Percentiles rank a stretch among this genome's conserved stretches.
These are phyloP conservation scores for Zygaena filipendulae DNA, from an alignment of 2,888 invertebrate genomes.

Conservation along the genomic window DNA sequence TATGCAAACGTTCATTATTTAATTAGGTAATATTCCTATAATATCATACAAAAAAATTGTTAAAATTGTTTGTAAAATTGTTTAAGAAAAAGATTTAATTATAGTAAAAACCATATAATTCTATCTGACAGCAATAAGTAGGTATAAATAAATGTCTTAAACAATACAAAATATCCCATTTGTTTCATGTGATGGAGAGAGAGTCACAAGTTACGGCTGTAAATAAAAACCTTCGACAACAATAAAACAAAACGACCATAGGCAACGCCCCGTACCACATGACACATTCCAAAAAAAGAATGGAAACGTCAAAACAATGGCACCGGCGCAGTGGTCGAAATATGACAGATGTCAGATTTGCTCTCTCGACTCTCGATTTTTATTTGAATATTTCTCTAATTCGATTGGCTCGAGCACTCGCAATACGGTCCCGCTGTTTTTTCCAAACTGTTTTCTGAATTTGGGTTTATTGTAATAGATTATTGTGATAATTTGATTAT, in stretches of 20 bases:
- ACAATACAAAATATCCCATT: no score
- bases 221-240: slow-evolving; percentile 35
- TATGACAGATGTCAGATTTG: slow-evolving; percentile 61
- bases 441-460: no score
- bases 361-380: slow-evolving; percentile 23
- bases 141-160: no score
- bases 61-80: no score
- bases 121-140: no score
- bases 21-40: no score
- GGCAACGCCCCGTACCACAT: slow-evolving; percentile 44
- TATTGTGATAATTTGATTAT: slow-evolving; percentile 47
- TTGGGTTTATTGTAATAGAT: no score
- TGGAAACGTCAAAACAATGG: slow-evolving; percentile 41
- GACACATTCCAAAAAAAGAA: slow-evolving; percentile 46
- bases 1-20: no score
- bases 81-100: no score
- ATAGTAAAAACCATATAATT: no score
- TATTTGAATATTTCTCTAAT: slow-evolving; percentile 22
- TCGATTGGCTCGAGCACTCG: slow-evolving; percentile 23
- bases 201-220: slow-evolving; percentile 15
- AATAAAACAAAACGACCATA: slow-evolving; percentile 30
- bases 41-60: no score
- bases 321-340: slow-evolving; percentile 37
- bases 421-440: slow-evolving; percentile 29
- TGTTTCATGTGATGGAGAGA: no score